Conservation (phyloP, 2,797 vertebrate species). For the Poeciliopsis turneri region DNA sequence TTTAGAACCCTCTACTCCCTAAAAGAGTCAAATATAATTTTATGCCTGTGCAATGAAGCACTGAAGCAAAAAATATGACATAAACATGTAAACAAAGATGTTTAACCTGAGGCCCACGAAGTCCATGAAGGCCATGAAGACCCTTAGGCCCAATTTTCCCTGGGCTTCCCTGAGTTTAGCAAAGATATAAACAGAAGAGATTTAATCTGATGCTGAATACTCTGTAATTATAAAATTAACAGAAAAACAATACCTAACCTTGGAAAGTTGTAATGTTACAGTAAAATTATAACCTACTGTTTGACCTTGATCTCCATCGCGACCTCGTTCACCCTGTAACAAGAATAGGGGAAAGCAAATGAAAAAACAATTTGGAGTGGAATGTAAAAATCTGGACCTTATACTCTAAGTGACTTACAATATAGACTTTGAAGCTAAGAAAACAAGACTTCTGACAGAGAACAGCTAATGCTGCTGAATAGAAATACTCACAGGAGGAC, state of each 20-base stretch:
- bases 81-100: background rate
- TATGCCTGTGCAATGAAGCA: background rate
- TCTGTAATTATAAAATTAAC: background rate
- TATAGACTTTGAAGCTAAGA: background rate
- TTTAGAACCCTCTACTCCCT: conserved; percentile 59
- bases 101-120: conserved; percentile 52
- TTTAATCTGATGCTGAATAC: background rate
- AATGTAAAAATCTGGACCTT: background rate
- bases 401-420: background rate
- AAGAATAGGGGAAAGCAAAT: background rate
- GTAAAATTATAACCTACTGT: conserved; percentile 52
- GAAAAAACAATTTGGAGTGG: background rate
- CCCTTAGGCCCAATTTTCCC: conserved; percentile 63
- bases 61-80: background rate
- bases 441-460: background rate
- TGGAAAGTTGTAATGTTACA: background rate
- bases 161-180: conserved; percentile 54
- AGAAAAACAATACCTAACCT: background rate
- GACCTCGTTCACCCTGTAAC: conserved; percentile 64
- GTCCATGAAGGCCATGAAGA: conserved; percentile 36
- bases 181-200: background rate
- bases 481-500: conserved; percentile 56
- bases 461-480: background rate
- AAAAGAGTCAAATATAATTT: conserved; percentile 8
- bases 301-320: conserved; percentile 47